Base-by-base conservation (phyloP, 2,888 invertebrate genomes). In the Drosophila melanosoma region DNA sequence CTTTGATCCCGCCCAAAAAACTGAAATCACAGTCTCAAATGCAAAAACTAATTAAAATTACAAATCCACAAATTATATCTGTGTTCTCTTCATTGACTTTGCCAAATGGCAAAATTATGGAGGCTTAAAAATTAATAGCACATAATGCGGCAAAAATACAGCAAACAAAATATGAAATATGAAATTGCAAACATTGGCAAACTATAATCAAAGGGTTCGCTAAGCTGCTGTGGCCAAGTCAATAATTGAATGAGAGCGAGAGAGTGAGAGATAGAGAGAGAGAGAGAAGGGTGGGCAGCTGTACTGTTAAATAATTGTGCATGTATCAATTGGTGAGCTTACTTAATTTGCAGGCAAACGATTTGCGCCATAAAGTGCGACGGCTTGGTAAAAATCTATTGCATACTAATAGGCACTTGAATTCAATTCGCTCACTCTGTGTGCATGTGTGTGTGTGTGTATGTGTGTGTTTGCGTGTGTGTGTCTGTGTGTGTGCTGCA, bases 321-420 rank as follows among this genome's bases (percentile, higher is more conserved):
- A 77, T 83, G 72, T 76, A 72, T 76, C 79, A 81, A 83, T 79
- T 74, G 74, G 73, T 58, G 42, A 59, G 67, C 69, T 74, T 66
- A 82, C 79, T 69, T 69, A 83, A 83, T 82, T 82, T 82, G 77
- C 73, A 64, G 73, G 73, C 70, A 82, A 84, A 77, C 77, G 79
- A 76, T 83, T 81, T 75, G 64, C 81, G 74, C 70, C 71, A 68
- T 72, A 81, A 78, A 84, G 74, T 73, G 79, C 79, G 82, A 65
- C 77, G 74, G 79, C 79, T 74, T 80, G 83, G 84, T 84, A 84
- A 85, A 85, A 82, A 85, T 84, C 82, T 82, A 85, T 84, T 82
- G 85, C 83, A 85, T 82, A 85, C 85, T 85, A 83, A 85, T 79
- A 76, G 83, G 85, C 85, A 75, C 83, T 84, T 83, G 70, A 78